Conservation (phyloP, 2,888 invertebrate species). For the Lamellibrachia satsuma region DNA sequence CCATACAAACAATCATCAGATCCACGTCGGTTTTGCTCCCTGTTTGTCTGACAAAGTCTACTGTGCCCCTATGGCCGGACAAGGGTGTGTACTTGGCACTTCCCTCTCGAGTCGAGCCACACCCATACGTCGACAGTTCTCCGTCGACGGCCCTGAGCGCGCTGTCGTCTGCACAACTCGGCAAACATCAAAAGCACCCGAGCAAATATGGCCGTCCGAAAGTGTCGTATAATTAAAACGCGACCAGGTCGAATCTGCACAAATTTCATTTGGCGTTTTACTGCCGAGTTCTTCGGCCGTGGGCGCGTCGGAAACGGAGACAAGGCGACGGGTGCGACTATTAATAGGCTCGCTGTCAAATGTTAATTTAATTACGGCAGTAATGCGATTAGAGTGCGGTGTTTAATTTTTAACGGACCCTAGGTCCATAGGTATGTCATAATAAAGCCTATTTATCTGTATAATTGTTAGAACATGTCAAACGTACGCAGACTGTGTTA, state of each 20-base stretch:
- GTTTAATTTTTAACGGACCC: neutral
- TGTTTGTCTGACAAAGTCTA: neutral
- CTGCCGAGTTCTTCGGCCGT: neutral
- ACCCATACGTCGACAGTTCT: neutral
- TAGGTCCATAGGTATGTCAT: neutral
- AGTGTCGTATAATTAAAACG: neutral
- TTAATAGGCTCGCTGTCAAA: neutral
- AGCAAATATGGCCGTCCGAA: neutral
- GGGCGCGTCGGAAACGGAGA: neutral
- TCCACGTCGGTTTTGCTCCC: neutral
- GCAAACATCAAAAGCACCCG: neutral
- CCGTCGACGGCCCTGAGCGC: neutral
- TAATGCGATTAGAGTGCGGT: neutral
- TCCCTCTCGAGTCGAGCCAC: neutral
- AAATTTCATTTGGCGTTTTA: neutral
- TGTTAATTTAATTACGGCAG: neutral
- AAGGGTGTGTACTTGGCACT: neutral
- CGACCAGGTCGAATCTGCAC: neutral
- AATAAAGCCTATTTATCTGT: neutral
- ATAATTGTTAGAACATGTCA: neutral
- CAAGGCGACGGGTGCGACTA: neutral
- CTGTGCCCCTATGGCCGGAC: neutral
- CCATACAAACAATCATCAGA: neutral
- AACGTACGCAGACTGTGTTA: neutral
- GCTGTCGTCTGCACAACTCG: neutral